Percentiles rank a stretch among this genome's conserved stretches.
Conservation (phyloP, 2,888 invertebrate species). For the Gonocerus acuteangulatus region DNA sequence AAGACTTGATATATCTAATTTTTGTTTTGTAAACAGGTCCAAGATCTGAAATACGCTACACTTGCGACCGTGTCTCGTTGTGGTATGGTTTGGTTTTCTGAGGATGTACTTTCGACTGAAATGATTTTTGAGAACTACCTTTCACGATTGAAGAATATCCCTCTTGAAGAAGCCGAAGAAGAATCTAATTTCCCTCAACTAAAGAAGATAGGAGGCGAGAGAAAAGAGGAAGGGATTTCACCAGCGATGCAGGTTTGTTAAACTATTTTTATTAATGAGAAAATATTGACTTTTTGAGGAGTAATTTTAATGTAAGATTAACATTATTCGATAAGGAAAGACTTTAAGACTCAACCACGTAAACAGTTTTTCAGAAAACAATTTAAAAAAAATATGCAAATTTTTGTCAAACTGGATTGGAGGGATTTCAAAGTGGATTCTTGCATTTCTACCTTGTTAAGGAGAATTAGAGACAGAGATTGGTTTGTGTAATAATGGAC, state of each 20-base stretch:
- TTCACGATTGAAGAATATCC: conserved; percentile 72
- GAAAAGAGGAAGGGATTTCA: conserved; percentile 68
- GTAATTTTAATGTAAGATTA: neutral
- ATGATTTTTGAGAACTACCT: conserved; percentile 98
- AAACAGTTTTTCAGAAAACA: no score
- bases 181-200: conserved; percentile 53
- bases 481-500: no score
- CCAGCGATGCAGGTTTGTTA: conserved; percentile 67
- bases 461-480: no score
- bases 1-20: no score
- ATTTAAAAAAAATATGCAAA: no score
- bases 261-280: no score
- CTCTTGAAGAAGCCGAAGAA: conserved; percentile 83
- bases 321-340: no score
- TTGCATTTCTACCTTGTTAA: no score
- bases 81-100: conserved; percentile 99
- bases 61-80: conserved; percentile 98
- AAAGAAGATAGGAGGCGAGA: conserved; percentile 49
- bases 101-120: conserved; percentile 94
- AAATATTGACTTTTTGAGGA: neutral
- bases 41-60: conserved; percentile 96
- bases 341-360: no score
- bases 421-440: no score
- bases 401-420: no score
- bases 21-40: no score